These are phyloP conservation scores for Nemotelus pantherinus DNA, from an alignment of 2,888 invertebrate species.

Conservation along the genomic window DNA sequence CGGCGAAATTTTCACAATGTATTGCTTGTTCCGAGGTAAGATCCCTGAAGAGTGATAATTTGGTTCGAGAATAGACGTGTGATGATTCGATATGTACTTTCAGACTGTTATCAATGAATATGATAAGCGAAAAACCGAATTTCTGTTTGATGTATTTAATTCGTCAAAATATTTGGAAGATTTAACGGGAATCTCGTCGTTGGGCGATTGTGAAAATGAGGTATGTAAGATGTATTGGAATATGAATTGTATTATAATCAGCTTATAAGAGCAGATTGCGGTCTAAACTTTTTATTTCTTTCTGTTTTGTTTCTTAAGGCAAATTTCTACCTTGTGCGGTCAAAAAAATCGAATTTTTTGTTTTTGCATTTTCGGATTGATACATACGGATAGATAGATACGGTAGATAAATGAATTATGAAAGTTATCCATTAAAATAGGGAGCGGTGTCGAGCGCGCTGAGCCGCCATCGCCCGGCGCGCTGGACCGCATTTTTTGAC, in stretches of 20 bases:
- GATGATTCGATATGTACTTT: slow-evolving; percentile 40
- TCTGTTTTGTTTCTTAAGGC: no score
- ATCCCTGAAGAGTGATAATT: background rate
- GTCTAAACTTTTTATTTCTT: no score
- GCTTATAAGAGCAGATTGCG: background rate
- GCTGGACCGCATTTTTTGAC: no score
- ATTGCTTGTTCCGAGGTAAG: slow-evolving; percentile 85
- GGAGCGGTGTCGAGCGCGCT: no score
- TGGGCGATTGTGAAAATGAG: slow-evolving; percentile 71
- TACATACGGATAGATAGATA: no score
- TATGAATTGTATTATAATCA: background rate
- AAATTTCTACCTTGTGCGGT: no score
- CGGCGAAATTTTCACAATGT: slow-evolving; percentile 87
- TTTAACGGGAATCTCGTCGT: slow-evolving; percentile 79
- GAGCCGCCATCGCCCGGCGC: no score
- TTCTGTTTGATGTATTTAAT: slow-evolving; percentile 82
- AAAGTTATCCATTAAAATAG: no score
- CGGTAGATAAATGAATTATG: no score
- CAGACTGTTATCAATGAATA: slow-evolving; percentile 66
- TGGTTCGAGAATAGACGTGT: background rate
- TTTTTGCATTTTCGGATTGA: no score
- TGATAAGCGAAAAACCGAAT: slow-evolving; percentile 71
- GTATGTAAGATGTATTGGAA: slow-evolving; percentile 62
- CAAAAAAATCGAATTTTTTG: no score
- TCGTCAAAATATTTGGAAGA: slow-evolving; percentile 85